These are phyloP conservation scores for Drosophila yakuba DNA, from an alignment of 1,140 invertebrate species.

Conservation along the genomic window DNA sequence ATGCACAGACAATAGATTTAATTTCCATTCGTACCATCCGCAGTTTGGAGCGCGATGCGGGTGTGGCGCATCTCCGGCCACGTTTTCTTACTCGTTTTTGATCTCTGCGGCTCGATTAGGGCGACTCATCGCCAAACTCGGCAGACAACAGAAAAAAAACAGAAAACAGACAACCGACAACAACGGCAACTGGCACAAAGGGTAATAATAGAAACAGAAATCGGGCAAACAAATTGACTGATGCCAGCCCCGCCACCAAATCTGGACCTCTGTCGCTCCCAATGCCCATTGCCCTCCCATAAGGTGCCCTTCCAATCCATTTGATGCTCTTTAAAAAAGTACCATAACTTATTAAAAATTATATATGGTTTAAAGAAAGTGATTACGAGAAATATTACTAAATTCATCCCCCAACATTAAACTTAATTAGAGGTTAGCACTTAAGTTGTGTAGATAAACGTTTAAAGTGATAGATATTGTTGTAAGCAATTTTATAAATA, in stretches of 20 bases:
- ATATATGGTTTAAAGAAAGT: too few relatives aligned
- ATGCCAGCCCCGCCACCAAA: constrained; percentile 58
- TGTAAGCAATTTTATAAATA: not conserved
- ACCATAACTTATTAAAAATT: too few relatives aligned
- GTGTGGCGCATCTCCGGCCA: constrained; percentile 77
- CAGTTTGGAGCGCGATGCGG: constrained; percentile 56
- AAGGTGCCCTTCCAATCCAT: constrained; percentile 38
- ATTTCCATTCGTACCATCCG: constrained; percentile 70
- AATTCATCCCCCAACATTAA: too few relatives aligned
- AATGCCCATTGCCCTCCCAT: constrained; percentile 62
- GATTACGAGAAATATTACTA: too few relatives aligned
- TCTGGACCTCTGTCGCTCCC: constrained; percentile 38
- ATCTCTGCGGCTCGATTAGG: constrained; percentile 72
- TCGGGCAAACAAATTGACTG: constrained; percentile 74
- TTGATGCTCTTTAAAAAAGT: not conserved
- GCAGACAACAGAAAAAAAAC: not conserved
- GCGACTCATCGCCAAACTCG: constrained; percentile 48
- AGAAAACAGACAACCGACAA: not conserved
- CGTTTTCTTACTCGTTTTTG: constrained; percentile 66
- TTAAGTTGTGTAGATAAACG: not conserved
- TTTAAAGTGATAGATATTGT: not conserved
- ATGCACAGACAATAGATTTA: constrained; percentile 75
- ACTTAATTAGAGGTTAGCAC: too few relatives aligned
- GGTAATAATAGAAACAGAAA: constrained; percentile 62
- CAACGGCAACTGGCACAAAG: constrained; percentile 27